These are phyloP conservation scores for Eulimnadia texana DNA, from an alignment of 1,140 invertebrate species.

Conservation along the genomic window DNA sequence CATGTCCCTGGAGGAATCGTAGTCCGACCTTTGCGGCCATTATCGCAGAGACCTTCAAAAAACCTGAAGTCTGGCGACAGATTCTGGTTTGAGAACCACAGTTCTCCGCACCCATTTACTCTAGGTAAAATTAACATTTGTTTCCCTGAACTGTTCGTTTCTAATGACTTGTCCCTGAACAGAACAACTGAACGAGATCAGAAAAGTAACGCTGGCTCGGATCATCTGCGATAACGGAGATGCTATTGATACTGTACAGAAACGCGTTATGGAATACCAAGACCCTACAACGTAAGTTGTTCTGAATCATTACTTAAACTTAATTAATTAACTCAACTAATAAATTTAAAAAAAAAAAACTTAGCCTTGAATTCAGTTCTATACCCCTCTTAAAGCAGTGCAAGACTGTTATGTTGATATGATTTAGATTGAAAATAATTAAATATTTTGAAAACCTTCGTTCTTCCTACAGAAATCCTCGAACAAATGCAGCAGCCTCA, in stretches of 20 bases:
- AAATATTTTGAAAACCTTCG: no score
- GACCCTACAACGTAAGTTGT: conserved; percentile 33
- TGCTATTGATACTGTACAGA: conserved; percentile 28
- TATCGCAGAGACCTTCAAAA: conserved; percentile 39
- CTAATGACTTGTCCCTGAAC: neutral
- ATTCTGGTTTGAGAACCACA: conserved; percentile 41
- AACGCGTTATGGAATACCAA: conserved; percentile 25
- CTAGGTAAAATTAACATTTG: no score
- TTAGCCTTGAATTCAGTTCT: no score
- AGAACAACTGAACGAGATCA: conserved; percentile 32
- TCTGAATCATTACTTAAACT: neutral
- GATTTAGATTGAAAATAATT: no score
- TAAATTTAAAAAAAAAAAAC: no score
- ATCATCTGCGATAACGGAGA: conserved; percentile 33
- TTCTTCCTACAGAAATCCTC: conserved; percentile 71
- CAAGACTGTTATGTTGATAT: no score
- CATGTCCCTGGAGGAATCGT: conserved; percentile 30
- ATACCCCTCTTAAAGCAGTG: no score
- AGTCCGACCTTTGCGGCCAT: conserved; percentile 40
- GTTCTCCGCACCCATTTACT: conserved; percentile 24
- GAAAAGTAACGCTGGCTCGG: conserved; percentile 29
- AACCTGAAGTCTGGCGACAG: conserved; percentile 39
- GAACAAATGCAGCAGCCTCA: conserved; percentile 70
- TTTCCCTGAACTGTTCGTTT: no score
- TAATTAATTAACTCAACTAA: neutral